Evolutionary conservation across 2,113 vertebrate species (phyloP), one percentile per base, ranked within the genome.

Genomic region (Pangasianodon gigas): DNA sequence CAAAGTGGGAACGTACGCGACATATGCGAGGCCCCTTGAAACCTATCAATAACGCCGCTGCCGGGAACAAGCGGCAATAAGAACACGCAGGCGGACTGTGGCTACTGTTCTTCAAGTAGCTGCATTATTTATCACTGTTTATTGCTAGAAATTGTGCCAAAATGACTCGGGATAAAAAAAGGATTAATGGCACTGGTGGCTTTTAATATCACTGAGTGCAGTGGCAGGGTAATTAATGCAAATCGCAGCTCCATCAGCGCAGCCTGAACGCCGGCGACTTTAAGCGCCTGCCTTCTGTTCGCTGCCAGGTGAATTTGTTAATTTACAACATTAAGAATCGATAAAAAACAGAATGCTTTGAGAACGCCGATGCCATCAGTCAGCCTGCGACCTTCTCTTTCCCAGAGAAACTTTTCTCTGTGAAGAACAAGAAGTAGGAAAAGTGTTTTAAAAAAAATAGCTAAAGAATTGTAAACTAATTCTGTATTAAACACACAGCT

Each of bases 161-260:
- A 97, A 98, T 98, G 96, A 98, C 97, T 96, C 94, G 95, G 97
- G 97, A 97, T 96, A n/a, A 80, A 44, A 46, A 97, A 97, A 96
- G 96, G 97, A 99, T 98, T 99, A 98, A 99, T 99, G 98, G 97
- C 93, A 96, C 93, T 96, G 94, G 95, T 95, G 96, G 97, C 97
- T 99, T 99, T 99, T 99, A 99, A 99, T 99, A 98, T 97, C 98
- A 98, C 97, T 98, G 97, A 99, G 98, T 99, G 98, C 97, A 97
- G 96, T 96, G 94, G 95, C 96, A 96, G 96, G 93, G 97, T 96
- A 97, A 98, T 98, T 98, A 99, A 99, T 97, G 97, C 97, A 97
- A 97, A 98, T 97, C 94, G 95, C 94, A 94, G 95, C 93, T 92
- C 97, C 96, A 97, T 97, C 96, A 96, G 95, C 96, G 97, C 96